Base-by-base conservation (phyloP, 2,113 vertebrate genomes). In the Pavo muticus region DNA sequence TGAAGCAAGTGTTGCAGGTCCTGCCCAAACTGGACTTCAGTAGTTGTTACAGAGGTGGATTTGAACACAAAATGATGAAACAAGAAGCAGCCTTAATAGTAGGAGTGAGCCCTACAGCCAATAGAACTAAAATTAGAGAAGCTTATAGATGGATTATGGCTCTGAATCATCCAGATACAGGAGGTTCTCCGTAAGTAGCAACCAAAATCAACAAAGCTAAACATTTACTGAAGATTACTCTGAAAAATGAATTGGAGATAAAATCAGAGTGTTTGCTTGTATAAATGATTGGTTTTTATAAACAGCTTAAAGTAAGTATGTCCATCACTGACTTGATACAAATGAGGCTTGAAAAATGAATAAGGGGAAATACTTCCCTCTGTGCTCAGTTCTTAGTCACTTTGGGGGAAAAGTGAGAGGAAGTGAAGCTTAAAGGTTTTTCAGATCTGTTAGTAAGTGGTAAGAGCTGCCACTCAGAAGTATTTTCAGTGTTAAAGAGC, bases 161-260 rank as follows among this genome's bases (percentile, higher is more conserved):
- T 86, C 97, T 99, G 93, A 99, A 99, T 97, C 99, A 99, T 92
- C 99, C 99, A 89, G 98, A 98, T 95, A 98, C 98, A 97, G 98
- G 99, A 96, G 99, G 99, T 72, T 99, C 99, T 94, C 99, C 99
- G 0, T 99, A 99, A 52, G 91, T 99, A 52, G 99, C 99, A 81
- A 98, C 99, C 83, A 99, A 99, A 98, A 99, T 99, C 91, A 99
- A 99, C 16, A 99, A 99, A 98, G 99, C 99, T 19, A 99, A 99
- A 97, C 99, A 99, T 97, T 97, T 99, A 90, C 97, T 99, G 97
- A 99, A n/a, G 97, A 97, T 77, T 99, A 99, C 96, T 90, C 96
- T 76, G 99, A 98, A 97, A 99, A 99, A 96, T 99, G 97, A 98
- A 90, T 47, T 45, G 52, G 73, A 85, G 82, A 83, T 40, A n/a